Evolutionary conservation across 37 sponge, comb jelly and placozoan species (phyloP).

Genomic region (Ephydatia muelleri): DNA sequence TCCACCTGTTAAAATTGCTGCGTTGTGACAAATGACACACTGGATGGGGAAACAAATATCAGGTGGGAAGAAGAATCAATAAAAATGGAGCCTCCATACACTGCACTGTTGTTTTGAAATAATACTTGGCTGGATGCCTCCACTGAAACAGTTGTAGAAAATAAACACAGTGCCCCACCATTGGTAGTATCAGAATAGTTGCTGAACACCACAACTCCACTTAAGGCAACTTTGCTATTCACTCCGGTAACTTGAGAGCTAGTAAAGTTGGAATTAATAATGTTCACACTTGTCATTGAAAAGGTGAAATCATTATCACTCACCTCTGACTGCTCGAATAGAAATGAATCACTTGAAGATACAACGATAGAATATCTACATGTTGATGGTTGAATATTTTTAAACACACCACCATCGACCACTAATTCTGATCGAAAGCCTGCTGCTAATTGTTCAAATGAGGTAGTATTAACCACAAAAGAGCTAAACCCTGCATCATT

Average conservation of each 20-base stretch:
- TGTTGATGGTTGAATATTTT: background rate
- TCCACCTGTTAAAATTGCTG: background rate
- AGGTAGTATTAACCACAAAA: background rate
- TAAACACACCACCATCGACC: background rate
- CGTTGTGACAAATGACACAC: background rate
- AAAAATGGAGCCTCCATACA: background rate
- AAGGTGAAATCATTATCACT: background rate
- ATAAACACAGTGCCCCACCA: background rate
- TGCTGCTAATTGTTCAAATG: background rate
- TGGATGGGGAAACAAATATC: background rate
- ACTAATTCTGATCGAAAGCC: background rate
- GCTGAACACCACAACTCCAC: background rate
- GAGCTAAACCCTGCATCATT: too few species aligned
- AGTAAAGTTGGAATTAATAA: background rate
- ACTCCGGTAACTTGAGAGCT: background rate
- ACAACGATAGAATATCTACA: background rate
- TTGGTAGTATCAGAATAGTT: background rate
- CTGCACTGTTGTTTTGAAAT: conserved; percentile 1
- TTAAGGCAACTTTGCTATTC: too few species aligned
- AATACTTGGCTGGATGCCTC: background rate
- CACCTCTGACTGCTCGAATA: background rate
- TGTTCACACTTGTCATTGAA: background rate
- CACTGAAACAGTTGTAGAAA: background rate
- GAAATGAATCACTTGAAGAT: background rate
- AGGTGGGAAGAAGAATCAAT: background rate